Base-by-base conservation (phyloP, 2,888 invertebrate species). In the Lamellibrachia satsuma region DNA sequence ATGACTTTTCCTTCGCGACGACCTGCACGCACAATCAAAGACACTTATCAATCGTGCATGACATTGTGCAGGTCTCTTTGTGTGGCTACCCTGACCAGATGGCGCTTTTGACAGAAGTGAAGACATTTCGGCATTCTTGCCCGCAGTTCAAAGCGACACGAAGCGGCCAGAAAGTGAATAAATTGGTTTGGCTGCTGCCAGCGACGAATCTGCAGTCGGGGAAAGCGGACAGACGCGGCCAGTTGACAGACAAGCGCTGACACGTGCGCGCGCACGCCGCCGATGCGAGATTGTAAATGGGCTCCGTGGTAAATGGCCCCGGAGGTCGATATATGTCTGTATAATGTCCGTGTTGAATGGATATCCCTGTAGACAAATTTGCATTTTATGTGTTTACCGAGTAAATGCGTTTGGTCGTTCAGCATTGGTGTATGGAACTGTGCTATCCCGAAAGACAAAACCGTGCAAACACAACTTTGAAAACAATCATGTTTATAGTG, bases 121-220 rank as follows among this genome's bases (percentile, higher is more conserved):
- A 75, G 75, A 75, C 75, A 75, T 75, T 75, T 75, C 22, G 75
- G n/a, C 75, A 75, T 75, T 75, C 75, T 15, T 75, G 75, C 75
- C 75, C 1, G 75, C 75, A 75, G 75, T 75, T 75, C 75, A 75
- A 75, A 75, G 75, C 75, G 75, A 75, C 75, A 75, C 75, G 75
- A 75, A 75, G 75, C 75, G 75, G 22, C 75, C 75, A 75, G 75
- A 75, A 75, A 75, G 75, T 75, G 75, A 75, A 75, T 75, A 75
- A 75, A 75, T 75, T 75, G 75, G 75, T 75, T 75, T 22, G 75
- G 75, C 75, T 22, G 75, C 75, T 75, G 75, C 75, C 15, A 75
- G 75, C 15, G 75, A 75, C 75, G 75, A 75, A 75, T 75, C 75
- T n/a, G 75, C 6, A 75, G 75, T 75, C 75, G 75, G 15, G n/a